A percentile compares a stretch with the other conserved stretches of the same genome.
Evolutionary conservation across 2,888 invertebrate species (phyloP).

Genomic region (Eristalis intricaria): DNA sequence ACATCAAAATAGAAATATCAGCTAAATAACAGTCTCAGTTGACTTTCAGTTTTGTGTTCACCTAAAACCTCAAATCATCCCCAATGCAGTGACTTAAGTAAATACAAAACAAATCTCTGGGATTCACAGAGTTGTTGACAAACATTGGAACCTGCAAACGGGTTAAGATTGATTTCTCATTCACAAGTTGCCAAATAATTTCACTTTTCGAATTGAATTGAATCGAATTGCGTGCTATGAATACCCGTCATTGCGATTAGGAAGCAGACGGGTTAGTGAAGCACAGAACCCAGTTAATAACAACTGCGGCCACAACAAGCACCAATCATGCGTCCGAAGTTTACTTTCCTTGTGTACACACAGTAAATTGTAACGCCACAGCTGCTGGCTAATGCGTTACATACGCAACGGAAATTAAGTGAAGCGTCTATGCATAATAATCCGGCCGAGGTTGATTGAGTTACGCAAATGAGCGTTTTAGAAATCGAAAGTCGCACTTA

Average conservation of each 20-base stretch:
- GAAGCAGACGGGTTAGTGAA: neutral
- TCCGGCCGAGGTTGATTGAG: slow-evolving; percentile 27
- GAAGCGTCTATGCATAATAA: slow-evolving; percentile 41
- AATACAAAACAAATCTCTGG: neutral
- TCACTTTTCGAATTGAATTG: slow-evolving; percentile 43
- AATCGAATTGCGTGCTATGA: slow-evolving; percentile 22
- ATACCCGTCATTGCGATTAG: slow-evolving; percentile 5
- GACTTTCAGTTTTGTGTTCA: neutral
- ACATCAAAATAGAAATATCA: slow-evolving; percentile 17
- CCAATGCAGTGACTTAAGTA: neutral
- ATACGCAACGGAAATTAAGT: slow-evolving; percentile 32
- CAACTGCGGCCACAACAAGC: neutral
- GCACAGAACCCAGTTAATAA: neutral
- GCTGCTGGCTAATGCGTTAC: neutral
- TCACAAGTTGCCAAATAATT: slow-evolving; percentile 52
- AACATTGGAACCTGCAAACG: slow-evolving; percentile 13
- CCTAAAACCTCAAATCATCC: neutral
- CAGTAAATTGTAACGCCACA: slow-evolving; percentile 16
- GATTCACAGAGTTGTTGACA: slow-evolving; percentile 38
- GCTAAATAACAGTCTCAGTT: slow-evolving; percentile 6
- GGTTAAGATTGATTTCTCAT: slow-evolving; percentile 12
- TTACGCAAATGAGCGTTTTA: slow-evolving; percentile 26
- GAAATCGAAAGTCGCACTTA: slow-evolving; percentile 7
- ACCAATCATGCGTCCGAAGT: slow-evolving; percentile 15
- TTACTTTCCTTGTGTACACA: slow-evolving; percentile 6